Conservation (phyloP, 2,113 vertebrate species). For the Mustelus asterias region DNA sequence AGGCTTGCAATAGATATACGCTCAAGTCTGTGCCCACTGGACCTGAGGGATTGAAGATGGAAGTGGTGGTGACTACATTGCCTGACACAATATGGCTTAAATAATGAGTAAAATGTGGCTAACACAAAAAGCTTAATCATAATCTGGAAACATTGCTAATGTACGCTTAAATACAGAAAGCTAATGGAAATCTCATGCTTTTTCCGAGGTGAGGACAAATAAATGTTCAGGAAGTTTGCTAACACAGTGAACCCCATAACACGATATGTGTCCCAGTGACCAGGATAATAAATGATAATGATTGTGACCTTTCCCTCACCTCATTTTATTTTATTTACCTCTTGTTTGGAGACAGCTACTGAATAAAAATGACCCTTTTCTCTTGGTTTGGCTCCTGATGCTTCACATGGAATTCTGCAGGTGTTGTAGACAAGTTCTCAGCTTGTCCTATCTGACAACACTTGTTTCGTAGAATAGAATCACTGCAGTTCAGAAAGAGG, state of each 20-base stretch:
- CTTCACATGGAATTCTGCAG: neutral
- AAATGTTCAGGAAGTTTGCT: neutral
- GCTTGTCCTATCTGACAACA: neutral
- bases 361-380: neutral
- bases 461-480: no score
- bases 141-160: neutral
- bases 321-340: neutral
- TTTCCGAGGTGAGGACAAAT: neutral
- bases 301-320: neutral
- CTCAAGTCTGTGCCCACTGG: neutral
- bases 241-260: neutral
- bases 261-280: neutral
- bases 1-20: neutral
- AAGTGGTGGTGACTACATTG: neutral
- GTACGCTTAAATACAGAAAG: neutral
- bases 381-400: neutral
- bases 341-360: neutral
- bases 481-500: no score
- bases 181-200: neutral
- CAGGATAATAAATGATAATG: neutral
- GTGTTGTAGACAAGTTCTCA: neutral
- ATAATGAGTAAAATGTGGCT: neutral
- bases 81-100: neutral
- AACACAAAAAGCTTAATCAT: neutral
- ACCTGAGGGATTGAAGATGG: neutral